These are phyloP conservation scores for Arenaria interpres DNA, from an alignment of 2,113 vertebrate species.

Conservation along the genomic window DNA sequence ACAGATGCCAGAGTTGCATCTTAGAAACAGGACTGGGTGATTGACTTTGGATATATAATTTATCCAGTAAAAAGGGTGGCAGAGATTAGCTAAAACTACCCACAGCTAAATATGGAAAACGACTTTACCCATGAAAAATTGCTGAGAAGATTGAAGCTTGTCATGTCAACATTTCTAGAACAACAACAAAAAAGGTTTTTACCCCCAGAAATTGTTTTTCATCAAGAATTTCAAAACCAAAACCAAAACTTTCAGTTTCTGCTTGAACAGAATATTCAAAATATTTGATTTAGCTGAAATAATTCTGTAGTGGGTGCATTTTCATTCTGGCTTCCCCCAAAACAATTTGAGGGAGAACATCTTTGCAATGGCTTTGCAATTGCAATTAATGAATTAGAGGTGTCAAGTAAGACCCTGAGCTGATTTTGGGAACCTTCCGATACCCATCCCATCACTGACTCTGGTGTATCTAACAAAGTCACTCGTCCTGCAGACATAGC, in stretches of 20 bases:
- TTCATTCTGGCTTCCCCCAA: neutral
- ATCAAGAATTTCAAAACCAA: neutral
- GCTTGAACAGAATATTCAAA: neutral
- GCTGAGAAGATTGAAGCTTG: neutral
- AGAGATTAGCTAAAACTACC: neutral
- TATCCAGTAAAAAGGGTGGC: neutral
- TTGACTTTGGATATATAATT: neutral
- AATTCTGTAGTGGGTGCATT: neutral
- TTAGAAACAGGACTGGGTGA: neutral
- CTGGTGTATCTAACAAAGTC: neutral
- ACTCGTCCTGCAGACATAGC: neutral
- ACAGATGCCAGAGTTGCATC: neutral
- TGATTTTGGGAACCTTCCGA: neutral
- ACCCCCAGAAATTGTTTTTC: neutral
- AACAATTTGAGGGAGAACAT: neutral
- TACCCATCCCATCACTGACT: neutral
- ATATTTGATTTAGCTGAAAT: neutral
- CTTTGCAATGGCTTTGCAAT: neutral
- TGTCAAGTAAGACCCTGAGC: neutral
- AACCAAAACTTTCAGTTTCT: neutral
- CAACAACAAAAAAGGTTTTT: neutral
- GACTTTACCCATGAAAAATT: neutral
- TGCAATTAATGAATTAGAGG: neutral
- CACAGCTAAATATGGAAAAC: neutral
- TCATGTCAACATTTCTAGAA: neutral